Evolutionary conservation across 2,113 vertebrate species (phyloP).

Genomic region (Danionella cerebrum): DNA sequence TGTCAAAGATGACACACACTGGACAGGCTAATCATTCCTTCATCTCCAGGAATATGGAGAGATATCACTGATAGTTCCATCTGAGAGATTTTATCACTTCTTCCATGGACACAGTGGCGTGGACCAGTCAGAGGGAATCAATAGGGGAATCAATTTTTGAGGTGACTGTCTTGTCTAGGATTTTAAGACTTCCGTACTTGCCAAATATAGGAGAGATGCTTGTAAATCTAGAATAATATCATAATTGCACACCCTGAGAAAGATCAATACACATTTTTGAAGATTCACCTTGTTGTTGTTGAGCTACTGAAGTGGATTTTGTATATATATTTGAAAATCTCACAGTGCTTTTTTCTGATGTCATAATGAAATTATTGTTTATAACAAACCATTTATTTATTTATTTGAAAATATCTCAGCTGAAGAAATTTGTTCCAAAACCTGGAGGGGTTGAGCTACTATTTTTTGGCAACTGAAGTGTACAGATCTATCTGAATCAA

Average conservation of each 20-base stretch:
- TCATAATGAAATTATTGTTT: neutral
- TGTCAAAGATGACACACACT: slow-evolving; percentile 16
- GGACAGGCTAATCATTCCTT: slow-evolving; percentile 32
- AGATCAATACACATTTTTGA: neutral
- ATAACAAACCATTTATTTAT: too few species aligned
- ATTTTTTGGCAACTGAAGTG: too few species aligned
- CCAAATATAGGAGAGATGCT: neutral
- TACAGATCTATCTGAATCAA: too few species aligned
- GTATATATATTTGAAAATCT: neutral
- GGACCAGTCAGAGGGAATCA: neutral
- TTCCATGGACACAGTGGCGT: slow-evolving; percentile 9
- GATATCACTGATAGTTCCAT: neutral
- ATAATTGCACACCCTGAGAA: neutral
- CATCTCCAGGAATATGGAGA: slow-evolving; percentile 30
- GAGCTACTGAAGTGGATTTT: neutral
- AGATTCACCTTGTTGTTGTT: neutral
- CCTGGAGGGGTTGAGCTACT: too few species aligned
- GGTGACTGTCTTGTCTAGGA: neutral
- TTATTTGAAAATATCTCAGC: too few species aligned
- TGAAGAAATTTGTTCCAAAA: too few species aligned
- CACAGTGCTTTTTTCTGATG: neutral
- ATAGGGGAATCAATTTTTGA: neutral
- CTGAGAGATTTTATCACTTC: slow-evolving; percentile 14
- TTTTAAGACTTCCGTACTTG: neutral
- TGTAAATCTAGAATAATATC: neutral